Evolutionary conservation across 2,797 vertebrate genomes (phyloP).

Genomic region (Carapus acus): DNA sequence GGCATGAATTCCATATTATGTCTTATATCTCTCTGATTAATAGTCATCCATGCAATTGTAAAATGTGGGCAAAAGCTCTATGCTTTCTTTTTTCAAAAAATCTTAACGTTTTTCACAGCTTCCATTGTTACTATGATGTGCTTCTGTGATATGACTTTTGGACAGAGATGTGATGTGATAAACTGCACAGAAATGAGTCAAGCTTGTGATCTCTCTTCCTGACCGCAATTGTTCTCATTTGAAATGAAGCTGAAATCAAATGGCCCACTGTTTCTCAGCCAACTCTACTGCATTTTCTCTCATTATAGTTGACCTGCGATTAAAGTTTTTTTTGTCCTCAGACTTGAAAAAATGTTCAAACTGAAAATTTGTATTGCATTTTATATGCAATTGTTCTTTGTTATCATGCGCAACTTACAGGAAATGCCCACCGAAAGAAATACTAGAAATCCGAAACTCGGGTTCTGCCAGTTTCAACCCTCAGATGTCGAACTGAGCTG

Average conservation of each 20-base stretch:
- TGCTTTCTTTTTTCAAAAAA: too few species aligned
- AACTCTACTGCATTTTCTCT: slow-evolving; percentile 1
- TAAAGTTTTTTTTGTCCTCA: background rate
- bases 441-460: too few species aligned
- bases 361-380: too few species aligned
- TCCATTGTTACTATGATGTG: background rate
- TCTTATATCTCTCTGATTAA: background rate
- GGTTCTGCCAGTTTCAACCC: too few species aligned
- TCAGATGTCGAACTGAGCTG: too few species aligned
- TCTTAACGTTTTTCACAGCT: background rate
- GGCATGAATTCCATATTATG: slow-evolving; percentile 4
- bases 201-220: slow-evolving; percentile 27
- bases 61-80: too few species aligned
- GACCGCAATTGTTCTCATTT: slow-evolving; percentile 46
- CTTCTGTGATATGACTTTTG: background rate
- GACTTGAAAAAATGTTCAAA: too few species aligned
- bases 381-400: too few species aligned
- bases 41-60: too few species aligned
- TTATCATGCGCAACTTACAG: too few species aligned
- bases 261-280: background rate
- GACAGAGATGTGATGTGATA: slow-evolving; percentile 1
- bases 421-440: too few species aligned
- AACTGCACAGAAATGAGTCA: background rate
- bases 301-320: background rate
- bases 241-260: slow-evolving; percentile 38